phyloP scores from a whole-genome alignment of 2,888 invertebrate genomes.

The Clistopyga incitator region DNA sequence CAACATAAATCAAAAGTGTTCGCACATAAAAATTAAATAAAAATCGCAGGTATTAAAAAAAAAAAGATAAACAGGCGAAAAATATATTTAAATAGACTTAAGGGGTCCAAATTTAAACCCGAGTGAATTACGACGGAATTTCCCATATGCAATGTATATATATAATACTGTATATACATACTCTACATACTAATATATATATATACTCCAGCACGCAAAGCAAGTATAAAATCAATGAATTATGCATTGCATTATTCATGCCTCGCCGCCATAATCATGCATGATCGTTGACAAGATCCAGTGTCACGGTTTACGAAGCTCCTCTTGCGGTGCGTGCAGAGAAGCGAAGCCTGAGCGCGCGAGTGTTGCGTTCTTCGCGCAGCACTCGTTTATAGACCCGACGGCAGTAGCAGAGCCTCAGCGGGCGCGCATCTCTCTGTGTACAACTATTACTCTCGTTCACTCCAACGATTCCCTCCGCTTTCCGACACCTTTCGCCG shows the following conservation, averaged over 20 bases:
- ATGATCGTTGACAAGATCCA: conserved; percentile 80
- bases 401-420: too few relatives aligned
- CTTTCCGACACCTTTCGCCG: conserved; percentile 53
- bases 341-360: conserved; percentile 1
- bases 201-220: conserved; percentile 24
- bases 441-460: conserved; percentile 17
- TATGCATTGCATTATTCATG: conserved; percentile 82
- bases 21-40: too few relatives aligned
- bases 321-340: conserved; percentile 12
- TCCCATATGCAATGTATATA: too few relatives aligned
- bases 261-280: conserved; percentile 79
- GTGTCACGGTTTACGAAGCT: conserved; percentile 71
- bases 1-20: too few relatives aligned
- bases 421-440: not conserved
- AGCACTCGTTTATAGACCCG: conserved; percentile 23
- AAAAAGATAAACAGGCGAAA: too few relatives aligned
- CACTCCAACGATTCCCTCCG: conserved; percentile 36
- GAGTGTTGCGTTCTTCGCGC: conserved; percentile 7
- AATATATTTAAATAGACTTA: too few relatives aligned
- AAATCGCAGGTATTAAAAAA: too few relatives aligned
- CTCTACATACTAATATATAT: conserved; percentile 1
- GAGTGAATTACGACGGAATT: too few relatives aligned
- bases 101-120: too few relatives aligned
- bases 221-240: conserved; percentile 77
- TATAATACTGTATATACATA: too few relatives aligned